A percentile compares a stretch with the other conserved stretches of the same genome.
These are phyloP conservation scores for Eurypyga helias DNA, from an alignment of 2,113 vertebrate genomes.

Conservation along the genomic window DNA sequence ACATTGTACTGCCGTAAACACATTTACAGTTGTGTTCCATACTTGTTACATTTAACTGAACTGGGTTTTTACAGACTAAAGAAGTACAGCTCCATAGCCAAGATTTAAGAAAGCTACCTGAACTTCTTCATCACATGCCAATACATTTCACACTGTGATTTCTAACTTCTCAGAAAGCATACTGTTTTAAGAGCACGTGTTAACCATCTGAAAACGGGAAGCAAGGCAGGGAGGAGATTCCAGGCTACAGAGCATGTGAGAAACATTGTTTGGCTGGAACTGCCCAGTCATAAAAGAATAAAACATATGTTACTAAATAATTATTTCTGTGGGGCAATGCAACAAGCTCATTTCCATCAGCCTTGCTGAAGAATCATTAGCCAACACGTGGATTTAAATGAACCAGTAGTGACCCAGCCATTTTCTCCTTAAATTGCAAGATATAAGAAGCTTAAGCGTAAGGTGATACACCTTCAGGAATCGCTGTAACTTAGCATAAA, in stretches of 20 bases:
- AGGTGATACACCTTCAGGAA: background rate
- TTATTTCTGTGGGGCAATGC: background rate
- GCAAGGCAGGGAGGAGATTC: background rate
- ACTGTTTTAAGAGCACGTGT: background rate
- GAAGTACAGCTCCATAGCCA: background rate
- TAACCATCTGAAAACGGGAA: background rate
- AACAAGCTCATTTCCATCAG: background rate
- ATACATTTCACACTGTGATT: background rate
- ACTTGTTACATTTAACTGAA: background rate
- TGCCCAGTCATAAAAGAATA: background rate
- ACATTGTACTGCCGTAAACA: background rate
- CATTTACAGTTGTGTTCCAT: background rate
- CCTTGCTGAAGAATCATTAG: background rate
- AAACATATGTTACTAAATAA: accelerated
- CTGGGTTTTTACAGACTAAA: background rate
- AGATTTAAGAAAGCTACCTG: background rate
- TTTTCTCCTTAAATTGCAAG: background rate
- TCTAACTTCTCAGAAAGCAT: background rate
- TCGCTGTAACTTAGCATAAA: background rate
- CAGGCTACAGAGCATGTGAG: background rate
- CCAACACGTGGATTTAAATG: background rate
- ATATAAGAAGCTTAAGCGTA: background rate
- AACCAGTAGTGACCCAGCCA: background rate
- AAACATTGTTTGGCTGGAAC: background rate
- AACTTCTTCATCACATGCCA: background rate